Evolutionary conservation across 2,888 invertebrate genomes (phyloP), one percentile per base, ranked within the genome.

Genomic region (Antheraea yamamai): DNA sequence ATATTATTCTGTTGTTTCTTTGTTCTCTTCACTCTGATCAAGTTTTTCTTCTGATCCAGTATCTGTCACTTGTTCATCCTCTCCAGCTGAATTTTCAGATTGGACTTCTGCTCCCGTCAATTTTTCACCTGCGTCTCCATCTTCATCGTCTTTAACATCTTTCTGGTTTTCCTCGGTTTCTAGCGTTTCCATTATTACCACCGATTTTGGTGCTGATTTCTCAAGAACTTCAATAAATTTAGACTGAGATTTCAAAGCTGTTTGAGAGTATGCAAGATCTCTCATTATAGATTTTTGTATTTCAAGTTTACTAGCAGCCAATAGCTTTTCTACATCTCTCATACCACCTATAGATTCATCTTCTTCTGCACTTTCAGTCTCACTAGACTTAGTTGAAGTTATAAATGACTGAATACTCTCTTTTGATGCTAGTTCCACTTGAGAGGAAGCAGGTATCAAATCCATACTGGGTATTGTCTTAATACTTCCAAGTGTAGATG

Each of bases 261-360:
- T 81, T 76, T 91, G 87, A 4, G 93, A 91, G 64, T 88, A 87
- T 7, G 87, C 89, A 55, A 94, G 83, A 76, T 93, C 94, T 81
- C 89, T 91, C 84, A 95, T 86, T 75, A 95, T 88, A 23, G 93
- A 92, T 79, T 88, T 94, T 76, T 91, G 92, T 72, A 91, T 89
- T 77, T 93, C 91, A 12, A 89, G 58, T 80, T 91, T 94, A 79
- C 94, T 93, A 0, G 82, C 81, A 73, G 86, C 91, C 8, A 93
- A 78, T 77, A 85, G 79, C 77, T 88, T 89, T 16, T 88, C 87
- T 0, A 93, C 84, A 66, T 90, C 89, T 64, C 80, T 79, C 61
- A 70, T 73, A 26, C 80, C 84, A 73, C 78, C 78, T 26, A 39
- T 71, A 26, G 81, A 84, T 30, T 81, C 83, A 20, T 85, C 85